Evolutionary conservation across 2,888 invertebrate species (phyloP).

Genomic region (Julus scanicus): DNA sequence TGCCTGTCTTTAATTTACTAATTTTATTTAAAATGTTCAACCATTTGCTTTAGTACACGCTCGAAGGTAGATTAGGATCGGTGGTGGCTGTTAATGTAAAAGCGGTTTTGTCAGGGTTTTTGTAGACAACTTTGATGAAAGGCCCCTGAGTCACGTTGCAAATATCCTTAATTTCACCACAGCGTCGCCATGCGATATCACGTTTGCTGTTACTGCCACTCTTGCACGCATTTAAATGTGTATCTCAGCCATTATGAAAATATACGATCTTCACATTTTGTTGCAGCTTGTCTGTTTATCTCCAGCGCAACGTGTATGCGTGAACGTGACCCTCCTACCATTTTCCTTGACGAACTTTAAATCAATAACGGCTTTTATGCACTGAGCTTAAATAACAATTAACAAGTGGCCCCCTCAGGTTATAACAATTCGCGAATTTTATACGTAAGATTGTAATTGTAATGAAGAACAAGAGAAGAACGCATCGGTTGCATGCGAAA

Average conservation of each 20-base stretch:
- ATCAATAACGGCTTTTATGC: slow-evolving; percentile 36
- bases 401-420: slow-evolving; percentile 47
- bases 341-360: slow-evolving; percentile 30
- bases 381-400: slow-evolving; percentile 33
- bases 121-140: background rate
- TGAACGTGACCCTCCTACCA: background rate
- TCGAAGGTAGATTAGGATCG: background rate
- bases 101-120: background rate
- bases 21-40: background rate
- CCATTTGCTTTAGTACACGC: background rate
- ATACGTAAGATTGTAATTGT: slow-evolving; percentile 37
- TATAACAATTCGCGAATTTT: slow-evolving; percentile 39
- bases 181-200: background rate
- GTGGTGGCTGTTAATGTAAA: too few relatives aligned
- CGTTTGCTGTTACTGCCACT: slow-evolving; percentile 35
- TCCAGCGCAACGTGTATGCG: background rate
- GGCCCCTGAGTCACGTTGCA: background rate
- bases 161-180: slow-evolving; percentile 12
- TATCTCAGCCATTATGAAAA: slow-evolving; percentile 16
- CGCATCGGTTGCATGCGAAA: background rate
- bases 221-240: slow-evolving; percentile 23
- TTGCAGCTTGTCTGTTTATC: background rate
- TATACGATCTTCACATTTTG: slow-evolving; percentile 12
- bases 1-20: too few relatives aligned
- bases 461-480: background rate